Evolutionary conservation across 2,888 invertebrate species (phyloP).

Genomic region (Coecobrya sp.): DNA sequence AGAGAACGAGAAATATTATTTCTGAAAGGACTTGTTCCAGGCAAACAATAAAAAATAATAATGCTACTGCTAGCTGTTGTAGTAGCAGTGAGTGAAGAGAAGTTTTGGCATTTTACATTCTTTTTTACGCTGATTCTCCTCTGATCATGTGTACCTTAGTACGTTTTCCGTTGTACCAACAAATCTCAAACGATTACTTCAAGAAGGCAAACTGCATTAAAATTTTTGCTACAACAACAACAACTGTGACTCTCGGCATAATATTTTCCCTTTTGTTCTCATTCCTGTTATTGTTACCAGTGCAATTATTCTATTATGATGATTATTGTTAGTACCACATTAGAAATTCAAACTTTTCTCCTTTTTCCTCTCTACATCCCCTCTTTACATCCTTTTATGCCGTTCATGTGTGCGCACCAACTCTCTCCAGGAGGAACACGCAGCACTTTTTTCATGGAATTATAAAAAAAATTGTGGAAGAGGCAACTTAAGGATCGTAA

Average conservation of each 20-base stretch:
- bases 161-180: background rate
- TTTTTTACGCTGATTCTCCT: conserved; percentile 10
- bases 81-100: background rate
- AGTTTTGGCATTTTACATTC: conserved; percentile 27
- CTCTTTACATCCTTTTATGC: background rate
- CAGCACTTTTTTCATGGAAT: background rate
- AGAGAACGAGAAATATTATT: background rate
- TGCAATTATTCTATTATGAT: conserved; percentile 56
- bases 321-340: conserved; percentile 58
- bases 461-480: background rate
- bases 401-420: background rate
- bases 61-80: background rate
- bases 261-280: background rate
- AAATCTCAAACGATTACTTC: conserved; percentile 6
- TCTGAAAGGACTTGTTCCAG: background rate
- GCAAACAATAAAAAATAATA: too few species aligned
- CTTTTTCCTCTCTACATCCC: background rate
- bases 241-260: background rate
- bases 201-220: conserved; percentile 39
- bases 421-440: background rate
- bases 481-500: background rate
- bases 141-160: conserved; percentile 17
- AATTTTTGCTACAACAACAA: background rate
- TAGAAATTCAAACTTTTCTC: conserved; percentile 65
- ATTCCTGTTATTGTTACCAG: background rate